phyloP scores from a whole-genome alignment of 2,113 vertebrate species.

The Hippocampus zosterae region DNA sequence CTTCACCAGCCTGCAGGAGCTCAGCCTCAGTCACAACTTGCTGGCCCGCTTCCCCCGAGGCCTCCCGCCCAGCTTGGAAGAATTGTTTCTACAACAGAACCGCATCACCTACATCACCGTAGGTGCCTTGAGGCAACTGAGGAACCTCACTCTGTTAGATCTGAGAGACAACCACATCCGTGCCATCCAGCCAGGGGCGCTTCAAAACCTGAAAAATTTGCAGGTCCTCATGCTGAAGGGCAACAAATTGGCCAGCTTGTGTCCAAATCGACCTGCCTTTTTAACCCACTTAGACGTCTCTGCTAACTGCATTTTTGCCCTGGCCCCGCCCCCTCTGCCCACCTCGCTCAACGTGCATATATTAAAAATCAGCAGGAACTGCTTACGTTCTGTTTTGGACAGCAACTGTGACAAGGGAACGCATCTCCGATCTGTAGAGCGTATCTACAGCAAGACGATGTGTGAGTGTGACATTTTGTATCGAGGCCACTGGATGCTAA shows the following conservation, averaged over 20 bases:
- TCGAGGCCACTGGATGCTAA: slow-evolving; percentile 70
- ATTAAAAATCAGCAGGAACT: slow-evolving; percentile 75
- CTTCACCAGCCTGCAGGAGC: slow-evolving; percentile 68
- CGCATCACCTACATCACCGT: slow-evolving; percentile 73
- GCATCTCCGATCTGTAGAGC: slow-evolving; percentile 60
- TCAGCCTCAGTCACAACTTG: slow-evolving; percentile 73
- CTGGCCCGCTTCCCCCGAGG: slow-evolving; percentile 71
- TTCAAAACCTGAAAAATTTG: slow-evolving; percentile 57
- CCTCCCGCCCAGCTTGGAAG: slow-evolving; percentile 71
- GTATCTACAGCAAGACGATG: slow-evolving; percentile 66
- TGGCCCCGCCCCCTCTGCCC: slow-evolving; percentile 63
- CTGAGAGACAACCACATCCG: slow-evolving; percentile 72
- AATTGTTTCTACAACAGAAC: slow-evolving; percentile 72
- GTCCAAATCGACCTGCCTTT: slow-evolving; percentile 62
- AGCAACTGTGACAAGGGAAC: slow-evolving; percentile 63
- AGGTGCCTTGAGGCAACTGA: slow-evolving; percentile 61
- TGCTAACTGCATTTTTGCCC: slow-evolving; percentile 66
- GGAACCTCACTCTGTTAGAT: slow-evolving; percentile 71
- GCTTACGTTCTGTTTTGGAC: slow-evolving; percentile 69
- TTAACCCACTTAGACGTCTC: slow-evolving; percentile 71
- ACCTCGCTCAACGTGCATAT: slow-evolving; percentile 67
- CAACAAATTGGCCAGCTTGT: slow-evolving; percentile 64
- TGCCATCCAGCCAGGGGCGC: slow-evolving; percentile 67
- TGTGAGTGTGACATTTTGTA: slow-evolving; percentile 75
- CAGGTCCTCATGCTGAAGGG: slow-evolving; percentile 67